These are phyloP conservation scores for Neodon shergylaensis DNA, from an alignment of 2,113 vertebrate species.

Conservation along the genomic window DNA sequence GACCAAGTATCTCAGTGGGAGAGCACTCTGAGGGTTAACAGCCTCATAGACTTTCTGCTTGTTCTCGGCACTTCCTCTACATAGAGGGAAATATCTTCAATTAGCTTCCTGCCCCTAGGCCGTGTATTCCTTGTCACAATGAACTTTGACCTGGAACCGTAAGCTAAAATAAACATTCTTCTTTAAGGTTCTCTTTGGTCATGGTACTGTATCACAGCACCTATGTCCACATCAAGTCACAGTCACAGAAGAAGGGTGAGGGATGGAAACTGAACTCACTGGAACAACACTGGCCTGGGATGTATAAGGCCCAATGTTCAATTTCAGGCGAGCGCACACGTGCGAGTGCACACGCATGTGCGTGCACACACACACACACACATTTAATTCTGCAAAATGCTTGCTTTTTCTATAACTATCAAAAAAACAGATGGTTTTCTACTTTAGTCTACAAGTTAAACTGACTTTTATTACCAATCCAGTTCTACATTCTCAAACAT, in stretches of 20 bases:
- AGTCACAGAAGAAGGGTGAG: neutral
- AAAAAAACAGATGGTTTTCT: neutral
- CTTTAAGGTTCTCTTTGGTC: neutral
- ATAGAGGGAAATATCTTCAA: neutral
- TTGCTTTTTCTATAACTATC: conserved; percentile 37
- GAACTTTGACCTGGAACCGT: neutral
- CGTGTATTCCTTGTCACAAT: neutral
- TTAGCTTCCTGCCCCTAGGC: neutral
- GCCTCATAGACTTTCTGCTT: neutral
- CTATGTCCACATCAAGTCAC: neutral
- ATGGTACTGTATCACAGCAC: neutral
- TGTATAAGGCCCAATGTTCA: neutral
- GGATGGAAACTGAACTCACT: neutral
- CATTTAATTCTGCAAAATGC: neutral
- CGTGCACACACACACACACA: neutral
- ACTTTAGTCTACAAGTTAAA: conserved; percentile 1
- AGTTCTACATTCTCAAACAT: neutral
- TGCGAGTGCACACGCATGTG: neutral
- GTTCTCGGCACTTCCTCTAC: neutral
- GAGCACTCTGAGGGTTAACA: neutral
- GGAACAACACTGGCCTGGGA: neutral
- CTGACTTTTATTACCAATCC: neutral
- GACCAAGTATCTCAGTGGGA: too few species aligned
- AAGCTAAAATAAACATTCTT: neutral
- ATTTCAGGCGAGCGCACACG: neutral